Conservation (phyloP, 2,113 vertebrate species). For the Rhipidura dahli region DNA sequence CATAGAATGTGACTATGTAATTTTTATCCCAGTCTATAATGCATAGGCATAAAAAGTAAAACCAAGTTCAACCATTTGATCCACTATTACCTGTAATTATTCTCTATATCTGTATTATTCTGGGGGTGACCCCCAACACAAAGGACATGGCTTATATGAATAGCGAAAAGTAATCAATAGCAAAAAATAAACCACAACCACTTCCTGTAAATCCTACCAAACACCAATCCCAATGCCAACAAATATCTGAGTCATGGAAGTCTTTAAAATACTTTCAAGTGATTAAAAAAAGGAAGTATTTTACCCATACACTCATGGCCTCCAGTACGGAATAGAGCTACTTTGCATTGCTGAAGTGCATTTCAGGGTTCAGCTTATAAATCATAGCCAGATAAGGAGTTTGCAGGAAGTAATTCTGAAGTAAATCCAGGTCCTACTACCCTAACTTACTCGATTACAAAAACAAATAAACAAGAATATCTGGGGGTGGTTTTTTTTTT, state of each 20-base stretch:
- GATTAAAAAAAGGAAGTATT: not conserved
- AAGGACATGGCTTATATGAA: not conserved
- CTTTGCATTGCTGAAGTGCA: not conserved
- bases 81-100: not conserved
- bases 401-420: not conserved
- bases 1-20: accelerated
- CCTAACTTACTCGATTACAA: not conserved
- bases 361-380: not conserved
- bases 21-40: not conserved
- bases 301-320: not conserved
- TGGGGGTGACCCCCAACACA: not conserved
- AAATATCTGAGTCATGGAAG: not conserved
- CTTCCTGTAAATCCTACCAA: not conserved
- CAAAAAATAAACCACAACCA: not conserved
- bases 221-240: not conserved
- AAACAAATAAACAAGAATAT: not conserved
- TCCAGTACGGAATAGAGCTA: not conserved
- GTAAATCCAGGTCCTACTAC: not conserved
- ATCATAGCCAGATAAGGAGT: not conserved
- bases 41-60: not conserved
- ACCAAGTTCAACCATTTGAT: not conserved
- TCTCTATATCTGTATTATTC: no score
- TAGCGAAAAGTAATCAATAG: not conserved
- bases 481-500: not conserved
- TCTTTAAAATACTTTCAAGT: accelerated